Percentiles rank a stretch among this genome's conserved stretches.
Conservation (phyloP, 2,797 vertebrate genomes). For the Malacoraja senta region DNA sequence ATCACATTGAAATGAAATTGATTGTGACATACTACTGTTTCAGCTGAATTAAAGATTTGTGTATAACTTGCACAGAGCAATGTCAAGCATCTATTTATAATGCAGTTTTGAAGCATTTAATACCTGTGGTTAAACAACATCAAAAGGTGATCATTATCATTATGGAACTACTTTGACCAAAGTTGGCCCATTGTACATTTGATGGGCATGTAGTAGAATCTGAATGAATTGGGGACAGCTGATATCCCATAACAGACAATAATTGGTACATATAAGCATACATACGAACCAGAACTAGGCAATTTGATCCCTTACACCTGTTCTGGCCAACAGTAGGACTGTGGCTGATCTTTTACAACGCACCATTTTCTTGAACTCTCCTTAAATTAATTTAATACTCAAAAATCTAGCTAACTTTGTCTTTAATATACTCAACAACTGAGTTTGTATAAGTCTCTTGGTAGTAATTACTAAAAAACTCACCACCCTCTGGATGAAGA, state of each 20-base stretch:
- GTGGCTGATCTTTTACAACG: too few relatives aligned
- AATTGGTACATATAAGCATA: background rate
- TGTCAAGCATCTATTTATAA: background rate
- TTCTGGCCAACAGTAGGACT: too few relatives aligned
- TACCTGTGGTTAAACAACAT: background rate
- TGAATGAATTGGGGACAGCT: background rate
- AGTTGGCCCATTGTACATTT: background rate
- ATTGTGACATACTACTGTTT: background rate
- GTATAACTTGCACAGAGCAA: background rate
- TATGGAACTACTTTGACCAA: background rate
- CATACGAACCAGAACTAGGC: too few relatives aligned
- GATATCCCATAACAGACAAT: background rate
- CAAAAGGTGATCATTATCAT: background rate
- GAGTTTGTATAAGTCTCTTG: too few relatives aligned
- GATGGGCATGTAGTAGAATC: background rate
- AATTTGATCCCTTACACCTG: too few relatives aligned
- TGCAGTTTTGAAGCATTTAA: background rate
- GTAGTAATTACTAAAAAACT: too few relatives aligned
- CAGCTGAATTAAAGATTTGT: background rate
- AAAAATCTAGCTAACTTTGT: too few relatives aligned
- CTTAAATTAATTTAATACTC: too few relatives aligned
- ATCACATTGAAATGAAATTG: background rate
- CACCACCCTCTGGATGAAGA: too few relatives aligned
- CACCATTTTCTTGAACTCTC: too few relatives aligned
- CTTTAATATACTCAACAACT: too few relatives aligned